Base-by-base conservation (phyloP, 2,888 invertebrate species). In the Chalcis sispes region DNA sequence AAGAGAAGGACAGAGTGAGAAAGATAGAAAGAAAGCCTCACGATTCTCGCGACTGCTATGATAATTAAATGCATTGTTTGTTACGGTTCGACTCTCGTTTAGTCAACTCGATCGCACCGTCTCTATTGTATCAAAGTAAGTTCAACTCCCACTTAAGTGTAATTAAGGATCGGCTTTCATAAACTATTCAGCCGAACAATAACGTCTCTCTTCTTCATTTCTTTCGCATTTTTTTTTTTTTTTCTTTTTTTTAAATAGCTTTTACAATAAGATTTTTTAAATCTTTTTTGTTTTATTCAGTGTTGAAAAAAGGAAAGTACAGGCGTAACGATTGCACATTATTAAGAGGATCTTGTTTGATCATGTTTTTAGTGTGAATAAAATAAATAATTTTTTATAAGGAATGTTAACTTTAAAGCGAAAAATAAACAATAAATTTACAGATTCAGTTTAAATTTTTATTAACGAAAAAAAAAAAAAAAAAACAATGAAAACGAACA, bases 51-150 rank as follows among this genome's bases (percentile, higher is more conserved):
- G 36, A 56, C 29, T 32, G 64, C 48, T 54, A 46, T 72, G 72
- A 64, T 64, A 72, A 64, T 72, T 72, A 72, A 72, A 64, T 54
- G 56, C 64, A 72, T 72, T 72, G 72, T 72, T 72, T 46, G 56
- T 64, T 56, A 56, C 32, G 56, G n/a, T 56, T 61, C 52, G 71
- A 71, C 40, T 50, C 3, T 42, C 40, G 71, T 71, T 71, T 62
- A 46, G 62, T 62, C 29, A 62, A 71, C 71, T 71, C 52, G 52
- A 62, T 52, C 54, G 58, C 48, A 29, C 29, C 25, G 48, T 46
- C 56, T 54, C 56, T 18, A 72, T 72, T 72, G 64, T 72, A 64
- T 56, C 54, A 62, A 42, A 71, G 71, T 32, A 56, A 72, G 56
- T 72, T 64, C 18, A 46, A 64, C 56, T n/a, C 54, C 25, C 56